phyloP scores from a whole-genome alignment of 2,113 vertebrate species.

The Mungos mungo region DNA sequence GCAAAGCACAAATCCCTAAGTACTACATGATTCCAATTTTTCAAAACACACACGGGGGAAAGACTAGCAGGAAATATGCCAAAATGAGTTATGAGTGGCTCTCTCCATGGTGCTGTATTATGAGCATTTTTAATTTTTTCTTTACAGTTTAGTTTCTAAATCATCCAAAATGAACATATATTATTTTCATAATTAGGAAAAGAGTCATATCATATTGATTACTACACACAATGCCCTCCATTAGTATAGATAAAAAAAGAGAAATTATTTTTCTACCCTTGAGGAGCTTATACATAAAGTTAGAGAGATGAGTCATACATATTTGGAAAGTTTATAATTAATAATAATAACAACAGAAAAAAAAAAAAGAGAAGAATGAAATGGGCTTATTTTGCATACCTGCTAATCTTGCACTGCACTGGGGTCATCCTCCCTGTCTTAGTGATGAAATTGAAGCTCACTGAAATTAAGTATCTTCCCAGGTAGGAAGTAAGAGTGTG shows the following conservation, averaged over 20 bases:
- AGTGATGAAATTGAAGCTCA: not conserved
- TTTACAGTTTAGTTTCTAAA: slow-evolving; percentile 24
- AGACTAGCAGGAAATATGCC: slow-evolving; percentile 21
- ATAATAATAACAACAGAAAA: not conserved
- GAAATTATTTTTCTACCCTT: not conserved
- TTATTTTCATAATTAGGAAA: slow-evolving; percentile 58
- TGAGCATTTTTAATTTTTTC: slow-evolving; percentile 15
- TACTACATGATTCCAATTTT: slow-evolving; percentile 4
- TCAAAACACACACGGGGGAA: not conserved
- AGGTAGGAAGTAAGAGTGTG: not conserved
- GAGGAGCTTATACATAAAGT: not conserved
- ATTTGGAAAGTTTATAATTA: not conserved
- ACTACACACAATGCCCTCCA: not conserved
- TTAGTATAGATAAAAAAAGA: not conserved
- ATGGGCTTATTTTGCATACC: not conserved
- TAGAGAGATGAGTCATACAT: not conserved
- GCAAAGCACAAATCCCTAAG: slow-evolving; percentile 22
- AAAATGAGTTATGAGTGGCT: slow-evolving; percentile 8
- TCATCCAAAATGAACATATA: slow-evolving; percentile 29
- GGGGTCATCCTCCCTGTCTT: not conserved
- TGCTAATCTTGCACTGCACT: not conserved
- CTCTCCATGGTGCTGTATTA: not conserved
- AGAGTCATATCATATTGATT: not conserved
- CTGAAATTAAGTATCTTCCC: not conserved
- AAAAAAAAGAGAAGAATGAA: not conserved